Conservation (phyloP, 1,140 invertebrate species). For the Brachystomella parvula region DNA sequence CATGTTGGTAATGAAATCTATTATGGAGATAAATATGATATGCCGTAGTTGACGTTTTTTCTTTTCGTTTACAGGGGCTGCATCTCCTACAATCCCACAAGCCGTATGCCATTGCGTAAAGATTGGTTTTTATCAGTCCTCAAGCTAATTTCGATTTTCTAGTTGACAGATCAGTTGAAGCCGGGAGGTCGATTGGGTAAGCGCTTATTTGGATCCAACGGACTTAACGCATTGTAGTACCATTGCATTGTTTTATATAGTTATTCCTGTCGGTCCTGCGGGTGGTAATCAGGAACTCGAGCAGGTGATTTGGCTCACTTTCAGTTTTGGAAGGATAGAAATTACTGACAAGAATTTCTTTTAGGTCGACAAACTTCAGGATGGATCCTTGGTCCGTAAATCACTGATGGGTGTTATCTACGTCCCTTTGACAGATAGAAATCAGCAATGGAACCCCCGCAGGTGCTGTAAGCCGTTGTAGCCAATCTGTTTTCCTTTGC, state of each 20-base stretch:
- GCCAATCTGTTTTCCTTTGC: no score
- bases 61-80: slow-evolving; percentile 20
- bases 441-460: slow-evolving; percentile 54
- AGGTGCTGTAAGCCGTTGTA: no score
- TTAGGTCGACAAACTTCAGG: slow-evolving; percentile 74
- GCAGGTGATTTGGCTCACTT: slow-evolving; percentile 43
- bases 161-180: slow-evolving; percentile 33
- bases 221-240: no score
- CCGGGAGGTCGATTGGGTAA: slow-evolving; percentile 25
- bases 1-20: slow-evolving; percentile 58
- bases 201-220: no score
- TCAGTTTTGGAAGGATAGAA: slow-evolving; percentile 3
- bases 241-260: slow-evolving; percentile 47
- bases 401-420: slow-evolving; percentile 92
- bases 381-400: slow-evolving; percentile 69
- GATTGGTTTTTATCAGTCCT: neutral
- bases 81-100: slow-evolving; percentile 27
- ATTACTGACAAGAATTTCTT: neutral
- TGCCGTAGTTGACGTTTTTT: no score
- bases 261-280: slow-evolving; percentile 82
- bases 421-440: slow-evolving; percentile 88
- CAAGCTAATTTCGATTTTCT: slow-evolving; percentile 15
- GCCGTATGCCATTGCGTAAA: slow-evolving; percentile 14
- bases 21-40: no score
- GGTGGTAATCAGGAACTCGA: slow-evolving; percentile 72